phyloP scores from a whole-genome alignment of 2,797 vertebrate genomes.

The Scolopax rusticola region DNA sequence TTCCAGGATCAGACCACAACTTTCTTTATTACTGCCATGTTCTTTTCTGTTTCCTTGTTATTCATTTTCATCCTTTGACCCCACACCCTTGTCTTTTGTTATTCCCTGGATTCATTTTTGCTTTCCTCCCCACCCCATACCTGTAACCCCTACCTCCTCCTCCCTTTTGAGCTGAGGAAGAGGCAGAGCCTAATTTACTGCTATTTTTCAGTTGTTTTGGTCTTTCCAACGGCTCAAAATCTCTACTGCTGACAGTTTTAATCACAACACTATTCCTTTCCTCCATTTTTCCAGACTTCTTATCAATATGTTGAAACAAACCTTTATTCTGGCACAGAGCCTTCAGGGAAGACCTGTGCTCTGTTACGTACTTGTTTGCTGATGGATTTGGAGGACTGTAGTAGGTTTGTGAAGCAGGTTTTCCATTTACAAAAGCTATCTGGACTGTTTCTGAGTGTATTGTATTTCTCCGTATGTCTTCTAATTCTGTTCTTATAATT shows the following conservation, averaged over 20 bases:
- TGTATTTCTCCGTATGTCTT: neutral
- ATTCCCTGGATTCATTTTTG: rapidly evolving
- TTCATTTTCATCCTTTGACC: neutral
- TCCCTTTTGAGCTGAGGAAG: neutral
- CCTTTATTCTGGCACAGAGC: neutral
- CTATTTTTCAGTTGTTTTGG: neutral
- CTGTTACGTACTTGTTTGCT: neutral
- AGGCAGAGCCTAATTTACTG: neutral
- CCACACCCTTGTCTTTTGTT: neutral
- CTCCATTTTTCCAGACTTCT: neutral
- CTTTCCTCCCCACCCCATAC: rapidly evolving
- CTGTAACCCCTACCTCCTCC: rapidly evolving
- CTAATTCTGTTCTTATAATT: neutral
- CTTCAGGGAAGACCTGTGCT: neutral
- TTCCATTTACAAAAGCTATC: neutral
- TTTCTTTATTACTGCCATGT: neutral
- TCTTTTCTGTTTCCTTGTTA: neutral
- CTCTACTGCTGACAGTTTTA: neutral
- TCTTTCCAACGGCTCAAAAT: neutral
- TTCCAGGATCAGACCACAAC: neutral
- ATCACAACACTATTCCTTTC: neutral
- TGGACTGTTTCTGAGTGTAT: neutral
- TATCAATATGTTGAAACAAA: neutral
- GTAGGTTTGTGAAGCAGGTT: neutral
- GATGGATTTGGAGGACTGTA: neutral